phyloP scores from a whole-genome alignment of 2,888 invertebrate species.

The Sphaerolaimus hirsutus region DNA sequence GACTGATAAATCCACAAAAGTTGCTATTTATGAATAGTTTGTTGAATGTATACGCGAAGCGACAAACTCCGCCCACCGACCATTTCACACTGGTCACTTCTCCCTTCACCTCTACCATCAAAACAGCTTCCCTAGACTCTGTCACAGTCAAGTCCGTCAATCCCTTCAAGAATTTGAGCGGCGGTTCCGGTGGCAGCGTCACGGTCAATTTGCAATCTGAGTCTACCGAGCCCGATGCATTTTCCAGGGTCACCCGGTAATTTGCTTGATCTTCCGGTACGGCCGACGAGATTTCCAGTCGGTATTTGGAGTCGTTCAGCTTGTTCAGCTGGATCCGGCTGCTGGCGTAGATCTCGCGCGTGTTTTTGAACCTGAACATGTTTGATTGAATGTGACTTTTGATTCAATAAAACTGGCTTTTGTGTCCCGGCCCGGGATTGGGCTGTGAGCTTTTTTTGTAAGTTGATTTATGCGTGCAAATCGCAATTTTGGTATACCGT shows the following conservation, averaged over 20 bases:
- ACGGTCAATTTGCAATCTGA: neutral
- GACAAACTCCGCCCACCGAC: constrained; percentile 3
- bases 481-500: too few relatives aligned
- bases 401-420: too few relatives aligned
- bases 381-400: too few relatives aligned
- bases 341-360: constrained; percentile 19
- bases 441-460: too few relatives aligned
- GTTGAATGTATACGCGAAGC: neutral
- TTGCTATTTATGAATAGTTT: neutral
- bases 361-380: constrained; percentile 26
- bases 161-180: constrained; percentile 17
- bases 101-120: constrained; percentile 25
- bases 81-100: constrained; percentile 19
- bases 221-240: neutral
- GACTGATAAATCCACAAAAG: too few relatives aligned
- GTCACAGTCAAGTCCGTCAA: constrained; percentile 26
- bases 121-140: constrained; percentile 26
- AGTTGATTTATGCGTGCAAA: too few relatives aligned
- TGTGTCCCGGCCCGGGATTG: too few relatives aligned
- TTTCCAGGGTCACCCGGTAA: constrained; percentile 11
- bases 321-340: constrained; percentile 17
- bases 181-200: constrained; percentile 11
- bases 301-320: constrained; percentile 13
- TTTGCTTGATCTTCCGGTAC: constrained; percentile 16
- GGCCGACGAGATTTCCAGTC: constrained; percentile 13